These are phyloP conservation scores for Ganaspis brasiliensis DNA, from an alignment of 2,888 invertebrate genomes.

Conservation along the genomic window DNA sequence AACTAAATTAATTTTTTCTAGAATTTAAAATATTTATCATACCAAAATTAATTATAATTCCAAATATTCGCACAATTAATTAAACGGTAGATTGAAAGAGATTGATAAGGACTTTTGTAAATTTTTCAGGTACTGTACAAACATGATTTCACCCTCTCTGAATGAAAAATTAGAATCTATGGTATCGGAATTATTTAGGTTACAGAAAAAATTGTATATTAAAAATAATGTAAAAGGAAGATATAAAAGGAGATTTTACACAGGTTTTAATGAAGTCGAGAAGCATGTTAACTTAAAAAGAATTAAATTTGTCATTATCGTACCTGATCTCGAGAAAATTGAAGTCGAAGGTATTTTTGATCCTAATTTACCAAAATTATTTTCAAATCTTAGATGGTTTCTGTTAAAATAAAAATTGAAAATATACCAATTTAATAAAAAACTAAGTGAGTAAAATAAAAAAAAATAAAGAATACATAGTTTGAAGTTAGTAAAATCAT, in stretches of 20 bases:
- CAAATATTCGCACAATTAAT: no score
- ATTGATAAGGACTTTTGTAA: conserved; percentile 24
- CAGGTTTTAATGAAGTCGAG: conserved; percentile 70
- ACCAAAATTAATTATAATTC: no score
- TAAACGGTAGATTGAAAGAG: no score
- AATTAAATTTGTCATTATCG: conserved; percentile 70
- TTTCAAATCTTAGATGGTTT: no score
- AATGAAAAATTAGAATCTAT: conserved; percentile 64
- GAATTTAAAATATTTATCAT: no score
- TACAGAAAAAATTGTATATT: conserved; percentile 69
- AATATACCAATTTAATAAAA: no score
- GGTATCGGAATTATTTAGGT: conserved; percentile 66
- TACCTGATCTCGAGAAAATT: conserved; percentile 71
- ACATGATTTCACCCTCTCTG: conserved; percentile 63
- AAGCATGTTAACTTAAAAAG: conserved; percentile 68
- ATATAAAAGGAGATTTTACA: conserved; percentile 67
- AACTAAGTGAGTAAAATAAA: no score
- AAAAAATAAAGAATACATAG: no score
- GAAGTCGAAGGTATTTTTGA: conserved; percentile 66
- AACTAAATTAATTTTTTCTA: conserved; percentile 14
- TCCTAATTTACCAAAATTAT: background rate
- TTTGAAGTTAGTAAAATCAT: no score
- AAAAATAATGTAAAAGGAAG: conserved; percentile 68
- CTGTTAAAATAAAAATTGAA: no score
- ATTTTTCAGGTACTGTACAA: conserved; percentile 73